Percentiles rank a stretch among this genome's conserved stretches.
Evolutionary conservation across 2,797 vertebrate species (phyloP).

Genomic region (Otolemur crassicaudatus): DNA sequence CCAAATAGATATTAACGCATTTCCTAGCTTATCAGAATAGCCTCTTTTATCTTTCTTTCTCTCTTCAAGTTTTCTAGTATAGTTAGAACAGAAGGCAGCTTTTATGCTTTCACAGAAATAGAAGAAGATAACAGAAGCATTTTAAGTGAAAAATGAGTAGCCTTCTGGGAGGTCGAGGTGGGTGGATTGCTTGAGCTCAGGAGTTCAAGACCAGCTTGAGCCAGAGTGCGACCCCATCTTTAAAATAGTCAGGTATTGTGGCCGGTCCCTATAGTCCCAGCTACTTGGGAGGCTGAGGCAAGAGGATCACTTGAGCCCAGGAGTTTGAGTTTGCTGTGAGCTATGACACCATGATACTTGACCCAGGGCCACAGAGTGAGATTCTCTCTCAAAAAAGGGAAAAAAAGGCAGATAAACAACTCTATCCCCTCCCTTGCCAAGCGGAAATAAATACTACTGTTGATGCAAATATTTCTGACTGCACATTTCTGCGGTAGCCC

Average conservation of each 20-base stretch:
- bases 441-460: neutral
- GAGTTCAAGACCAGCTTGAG: too few species aligned
- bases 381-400: too few species aligned
- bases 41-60: neutral
- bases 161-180: too few species aligned
- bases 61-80: neutral
- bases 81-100: neutral
- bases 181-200: too few species aligned
- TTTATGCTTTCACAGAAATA: conserved; percentile 15
- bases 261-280: too few species aligned
- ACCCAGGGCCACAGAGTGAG: too few species aligned
- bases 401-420: neutral
- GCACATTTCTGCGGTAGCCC: neutral
- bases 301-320: too few species aligned
- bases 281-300: too few species aligned
- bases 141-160: conserved; percentile 24
- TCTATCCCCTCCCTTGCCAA: neutral
- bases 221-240: too few species aligned
- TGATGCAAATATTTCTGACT: neutral
- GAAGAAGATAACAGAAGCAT: neutral
- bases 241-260: too few species aligned
- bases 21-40: neutral
- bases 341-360: too few species aligned
- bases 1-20: neutral
- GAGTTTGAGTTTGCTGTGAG: too few species aligned